Base-by-base conservation (phyloP, 2,797 vertebrate species). In the Halcyon leucocephala region DNA sequence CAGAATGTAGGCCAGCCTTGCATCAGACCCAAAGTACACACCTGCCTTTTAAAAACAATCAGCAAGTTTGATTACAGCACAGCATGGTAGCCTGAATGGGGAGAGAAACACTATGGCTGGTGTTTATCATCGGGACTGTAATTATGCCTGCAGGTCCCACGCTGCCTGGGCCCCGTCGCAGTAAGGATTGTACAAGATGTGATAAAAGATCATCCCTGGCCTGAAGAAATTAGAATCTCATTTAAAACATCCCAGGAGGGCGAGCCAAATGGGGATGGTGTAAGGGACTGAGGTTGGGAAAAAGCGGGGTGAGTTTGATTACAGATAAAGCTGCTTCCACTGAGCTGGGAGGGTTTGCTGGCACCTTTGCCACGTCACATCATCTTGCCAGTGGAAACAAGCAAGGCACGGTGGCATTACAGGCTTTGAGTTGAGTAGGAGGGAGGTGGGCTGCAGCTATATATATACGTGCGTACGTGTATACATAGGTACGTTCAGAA, bases 101-200 rank as follows among this genome's bases (percentile, higher is more conserved):
- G 65, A 97, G 70, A 82, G 84, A 86, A 86, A 86, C 64, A 79
- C 44, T 16, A 1, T 19, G 33, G 46, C 64, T 65, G 22, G 60
- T 66, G 29, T 70, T 91, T 83, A 64, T 93, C 84, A 64, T 41
- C 1, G 7, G 67, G 71, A 64, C 82, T 93, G 85, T 82, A 95
- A 95, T 96, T 95, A 93, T 61, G 79, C 93, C 87, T 89, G 72
- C 79, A 49, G 91, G 93, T 96, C 93, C 89, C 71, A 46, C 44
- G 89, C 89, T 73, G 89, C 89, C 52, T 29, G 79, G 55, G 83
- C 52, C 74, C 67, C 44, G 31, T 60, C 2, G 5, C 3, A 16
- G 64, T 28, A 73, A 77, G 78, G 5, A 25, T 65, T 69, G 51
- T 70, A 55, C 3, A 1, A 89, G 78, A 73, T 48, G 5, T 35